Evolutionary conservation across 1,140 invertebrate species (phyloP).

Genomic region (Physella acuta): DNA sequence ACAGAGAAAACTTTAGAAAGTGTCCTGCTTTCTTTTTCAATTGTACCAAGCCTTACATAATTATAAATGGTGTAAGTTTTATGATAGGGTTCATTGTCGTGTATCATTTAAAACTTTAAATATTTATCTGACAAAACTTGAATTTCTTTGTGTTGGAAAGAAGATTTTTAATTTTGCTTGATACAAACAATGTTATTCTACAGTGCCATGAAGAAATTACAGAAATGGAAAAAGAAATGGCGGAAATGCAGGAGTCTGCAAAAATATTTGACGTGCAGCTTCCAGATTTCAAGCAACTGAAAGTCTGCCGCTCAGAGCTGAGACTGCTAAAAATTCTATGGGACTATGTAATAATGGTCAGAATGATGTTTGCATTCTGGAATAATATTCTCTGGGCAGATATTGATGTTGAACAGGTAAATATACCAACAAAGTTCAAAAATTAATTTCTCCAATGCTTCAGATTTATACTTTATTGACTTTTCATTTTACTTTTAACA

Average conservation of each 20-base stretch:
- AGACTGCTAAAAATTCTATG: conserved; percentile 89
- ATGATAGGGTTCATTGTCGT: background rate
- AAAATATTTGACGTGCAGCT: conserved; percentile 90
- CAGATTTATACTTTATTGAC: too few species aligned
- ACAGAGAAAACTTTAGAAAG: conserved; percentile 79
- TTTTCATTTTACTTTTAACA: too few species aligned
- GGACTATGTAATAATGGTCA: conserved; percentile 90
- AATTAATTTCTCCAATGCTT: too few species aligned
- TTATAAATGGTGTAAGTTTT: conserved; percentile 71
- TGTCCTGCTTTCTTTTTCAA: conserved; percentile 69
- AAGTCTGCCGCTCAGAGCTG: conserved; percentile 87
- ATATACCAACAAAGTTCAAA: too few species aligned
- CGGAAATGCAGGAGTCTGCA: conserved; percentile 81
- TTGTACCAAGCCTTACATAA: conserved; percentile 76
- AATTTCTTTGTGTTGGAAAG: too few species aligned
- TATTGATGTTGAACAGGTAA: conserved; percentile 80
- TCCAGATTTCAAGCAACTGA: conserved; percentile 88
- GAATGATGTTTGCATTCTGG: conserved; percentile 90
- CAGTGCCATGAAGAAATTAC: conserved; percentile 71
- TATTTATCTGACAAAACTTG: too few species aligned
- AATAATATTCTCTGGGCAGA: conserved; percentile 93
- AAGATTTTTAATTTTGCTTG: too few species aligned
- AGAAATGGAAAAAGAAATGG: conserved; percentile 81
- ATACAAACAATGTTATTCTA: too few species aligned
- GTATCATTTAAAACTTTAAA: too few species aligned